Evolutionary conservation across 2,113 vertebrate genomes (phyloP).

Genomic region (Nicator chloris): DNA sequence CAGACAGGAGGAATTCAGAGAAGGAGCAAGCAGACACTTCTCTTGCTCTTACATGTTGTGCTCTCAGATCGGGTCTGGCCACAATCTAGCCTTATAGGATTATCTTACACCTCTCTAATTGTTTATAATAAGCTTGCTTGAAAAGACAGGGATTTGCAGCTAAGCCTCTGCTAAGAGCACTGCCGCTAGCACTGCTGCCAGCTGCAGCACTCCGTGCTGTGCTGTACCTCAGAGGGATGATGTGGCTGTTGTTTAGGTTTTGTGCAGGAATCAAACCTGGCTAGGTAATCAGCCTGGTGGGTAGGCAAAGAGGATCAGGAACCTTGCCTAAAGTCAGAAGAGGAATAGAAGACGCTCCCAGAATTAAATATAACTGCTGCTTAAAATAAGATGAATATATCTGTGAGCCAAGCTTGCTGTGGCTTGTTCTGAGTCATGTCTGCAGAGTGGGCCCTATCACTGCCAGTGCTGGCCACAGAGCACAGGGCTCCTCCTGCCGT

Average conservation of each 20-base stretch:
- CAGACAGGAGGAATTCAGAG: not conserved
- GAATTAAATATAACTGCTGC: not conserved
- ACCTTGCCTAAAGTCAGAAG: not conserved
- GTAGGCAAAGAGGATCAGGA: not conserved
- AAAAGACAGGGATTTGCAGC: not conserved
- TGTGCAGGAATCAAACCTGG: not conserved
- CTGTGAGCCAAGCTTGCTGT: not conserved
- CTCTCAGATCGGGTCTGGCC: not conserved
- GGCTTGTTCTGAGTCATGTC: not conserved
- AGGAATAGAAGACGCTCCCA: not conserved
- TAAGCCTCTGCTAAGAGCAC: not conserved
- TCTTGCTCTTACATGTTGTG: rapidly evolving
- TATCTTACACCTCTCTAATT: not conserved
- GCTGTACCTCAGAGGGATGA: rapidly evolving
- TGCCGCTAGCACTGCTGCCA: not conserved
- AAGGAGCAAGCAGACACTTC: not conserved
- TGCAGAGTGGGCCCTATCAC: not conserved
- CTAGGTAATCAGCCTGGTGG: not conserved
- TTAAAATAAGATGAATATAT: not conserved
- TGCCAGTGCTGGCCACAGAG: not conserved
- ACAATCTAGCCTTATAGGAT: not conserved
- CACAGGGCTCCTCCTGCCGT: not conserved
- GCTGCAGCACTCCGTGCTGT: not conserved
- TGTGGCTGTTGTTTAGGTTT: not conserved
- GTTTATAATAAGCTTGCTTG: not conserved